Conservation (phyloP, 2,888 invertebrate genomes). For the Odontothrips loti region DNA sequence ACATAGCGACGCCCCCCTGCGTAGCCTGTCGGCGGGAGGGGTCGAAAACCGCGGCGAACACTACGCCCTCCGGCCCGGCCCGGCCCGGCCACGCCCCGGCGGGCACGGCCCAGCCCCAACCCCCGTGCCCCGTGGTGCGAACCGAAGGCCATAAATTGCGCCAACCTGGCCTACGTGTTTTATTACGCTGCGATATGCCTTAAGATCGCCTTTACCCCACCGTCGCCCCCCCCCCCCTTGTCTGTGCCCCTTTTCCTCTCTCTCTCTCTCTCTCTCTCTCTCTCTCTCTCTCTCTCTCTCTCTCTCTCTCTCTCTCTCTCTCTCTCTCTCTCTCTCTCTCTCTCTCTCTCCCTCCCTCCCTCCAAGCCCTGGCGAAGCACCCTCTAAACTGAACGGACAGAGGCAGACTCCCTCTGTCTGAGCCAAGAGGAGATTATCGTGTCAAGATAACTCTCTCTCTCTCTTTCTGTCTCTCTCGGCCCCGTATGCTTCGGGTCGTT, state of each 20-base stretch:
- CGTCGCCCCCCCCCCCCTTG: not conserved
- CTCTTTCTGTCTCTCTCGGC: not conserved
- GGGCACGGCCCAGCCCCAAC: too few relatives aligned
- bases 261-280: not conserved
- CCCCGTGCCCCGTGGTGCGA: not conserved
- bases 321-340: not conserved
- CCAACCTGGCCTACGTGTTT: constrained; percentile 19
- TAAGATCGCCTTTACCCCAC: not conserved
- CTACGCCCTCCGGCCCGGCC: not conserved
- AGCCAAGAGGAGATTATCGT: too few relatives aligned
- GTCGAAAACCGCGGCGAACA: too few relatives aligned
- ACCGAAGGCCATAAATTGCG: constrained; percentile 13
- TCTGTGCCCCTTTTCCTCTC: not conserved
- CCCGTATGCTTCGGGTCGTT: too few relatives aligned
- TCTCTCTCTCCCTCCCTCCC: not conserved
- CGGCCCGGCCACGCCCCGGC: too few relatives aligned
- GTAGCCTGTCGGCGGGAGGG: too few relatives aligned
- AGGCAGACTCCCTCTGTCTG: too few relatives aligned
- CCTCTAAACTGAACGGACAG: too few relatives aligned
- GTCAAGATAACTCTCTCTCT: not conserved
- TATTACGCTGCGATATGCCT: constrained; percentile 12
- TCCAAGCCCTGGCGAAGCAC: not conserved
- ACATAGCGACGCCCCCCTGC: too few relatives aligned
- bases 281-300: constrained; percentile 1
- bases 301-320: not conserved